phyloP scores from a whole-genome alignment of 2,888 invertebrate species.

The Diadegma fenestrale region DNA sequence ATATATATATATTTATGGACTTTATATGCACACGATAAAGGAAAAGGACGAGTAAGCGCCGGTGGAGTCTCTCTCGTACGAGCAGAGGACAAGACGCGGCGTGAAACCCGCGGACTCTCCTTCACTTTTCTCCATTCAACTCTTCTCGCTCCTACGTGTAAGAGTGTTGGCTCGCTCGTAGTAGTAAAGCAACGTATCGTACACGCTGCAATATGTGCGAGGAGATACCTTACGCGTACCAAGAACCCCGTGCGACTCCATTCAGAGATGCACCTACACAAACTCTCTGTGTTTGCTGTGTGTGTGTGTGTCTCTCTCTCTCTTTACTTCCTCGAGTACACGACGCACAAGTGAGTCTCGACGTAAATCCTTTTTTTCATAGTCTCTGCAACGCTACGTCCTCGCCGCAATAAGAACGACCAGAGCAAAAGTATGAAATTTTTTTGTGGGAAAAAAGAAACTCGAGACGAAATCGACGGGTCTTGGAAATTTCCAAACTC shows the following conservation, averaged over 20 bases:
- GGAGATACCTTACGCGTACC: constrained; percentile 25
- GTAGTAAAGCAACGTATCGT: not conserved
- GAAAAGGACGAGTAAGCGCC: constrained; percentile 60
- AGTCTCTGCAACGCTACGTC: not conserved
- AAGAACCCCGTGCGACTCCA: constrained; percentile 47
- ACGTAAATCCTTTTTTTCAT: constrained; percentile 8
- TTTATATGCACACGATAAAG: constrained; percentile 39
- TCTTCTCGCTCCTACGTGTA: constrained; percentile 36
- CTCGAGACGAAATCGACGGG: not conserved
- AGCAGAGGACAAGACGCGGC: constrained; percentile 20
- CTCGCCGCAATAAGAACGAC: constrained; percentile 3
- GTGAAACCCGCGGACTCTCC: constrained; percentile 37
- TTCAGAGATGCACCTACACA: constrained; percentile 58
- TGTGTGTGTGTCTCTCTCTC: constrained; percentile 5
- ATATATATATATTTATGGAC: constrained; percentile 26
- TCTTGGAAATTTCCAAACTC: not conserved
- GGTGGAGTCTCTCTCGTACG: constrained; percentile 26
- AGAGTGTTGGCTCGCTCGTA: constrained; percentile 28
- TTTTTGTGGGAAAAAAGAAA: not conserved
- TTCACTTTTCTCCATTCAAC: constrained; percentile 68
- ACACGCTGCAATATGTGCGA: not conserved
- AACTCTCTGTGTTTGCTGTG: constrained; percentile 25
- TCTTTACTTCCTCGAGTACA: not conserved
- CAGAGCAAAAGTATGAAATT: not conserved
- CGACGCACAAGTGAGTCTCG: not conserved